Evolutionary conservation across 64 coral and sea anemone species (phyloP), one percentile per base, ranked within the genome.

Genomic region (Anthopleura sola): DNA sequence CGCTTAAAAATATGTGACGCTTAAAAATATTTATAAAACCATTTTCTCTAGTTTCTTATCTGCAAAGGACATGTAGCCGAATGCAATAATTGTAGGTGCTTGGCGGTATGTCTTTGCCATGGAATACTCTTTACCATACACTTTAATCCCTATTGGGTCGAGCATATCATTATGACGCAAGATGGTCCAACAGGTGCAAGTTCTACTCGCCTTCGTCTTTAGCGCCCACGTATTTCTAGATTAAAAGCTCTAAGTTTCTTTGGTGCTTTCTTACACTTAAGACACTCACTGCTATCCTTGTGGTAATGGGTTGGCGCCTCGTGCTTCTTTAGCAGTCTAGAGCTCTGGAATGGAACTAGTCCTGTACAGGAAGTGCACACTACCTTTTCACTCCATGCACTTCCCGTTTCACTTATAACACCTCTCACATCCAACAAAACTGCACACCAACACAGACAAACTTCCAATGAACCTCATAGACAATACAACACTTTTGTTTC

Each of bases 171-270:
- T 3, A 34, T 71, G 66, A 34, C 66, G 66, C 10, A 14, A 2
- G 3, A 71, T 71, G 16, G 12, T 32, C 31, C 31, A 71, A 71
- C 66, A 71, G 66, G 66, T 71, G 29, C 29, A 71, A 34, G 29
- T 71, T 71, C 29, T 20, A 33, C 13, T 71, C 8, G 66, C 66
- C 13, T 36, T 71, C 66, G 66, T 34, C 29, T 32, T 33, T 34
- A n/a, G 34, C 31, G 66, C 29, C 66, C 66, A 71, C 66, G 66
- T 36, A 71, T 71, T 34, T 71, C 28, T 12, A 34, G 66, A 71
- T 71, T 71, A 71, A 71, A 71, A 71, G 66, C 31, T 71, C 29
- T 29, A 21, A 71, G 66, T 71, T 71, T 71, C 66, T 71, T 32
- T 71, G n/a, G 66, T 34, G 66, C 66, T 34, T 71, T 71, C 29